Percentiles rank a stretch among this genome's conserved stretches.
Conservation (phyloP, 1,140 invertebrate species). For the Drosophila subpulchrella region DNA sequence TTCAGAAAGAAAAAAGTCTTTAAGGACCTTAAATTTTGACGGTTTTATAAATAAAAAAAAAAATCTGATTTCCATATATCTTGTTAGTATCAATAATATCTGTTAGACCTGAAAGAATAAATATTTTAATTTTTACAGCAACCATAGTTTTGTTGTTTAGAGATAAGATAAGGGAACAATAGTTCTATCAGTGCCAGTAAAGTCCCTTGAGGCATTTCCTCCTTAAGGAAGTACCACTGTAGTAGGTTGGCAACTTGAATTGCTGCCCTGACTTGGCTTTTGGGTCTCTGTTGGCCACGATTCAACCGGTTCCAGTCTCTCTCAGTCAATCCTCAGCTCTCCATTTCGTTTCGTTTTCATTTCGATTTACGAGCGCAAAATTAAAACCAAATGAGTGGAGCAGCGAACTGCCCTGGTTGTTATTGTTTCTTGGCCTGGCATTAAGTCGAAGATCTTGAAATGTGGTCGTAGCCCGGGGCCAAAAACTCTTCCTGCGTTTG, state of each 20-base stretch:
- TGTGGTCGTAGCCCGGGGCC: constrained; percentile 36
- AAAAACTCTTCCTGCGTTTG: constrained; percentile 53
- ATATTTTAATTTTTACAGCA: no score
- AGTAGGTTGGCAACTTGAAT: constrained; percentile 23
- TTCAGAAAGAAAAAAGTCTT: not conserved
- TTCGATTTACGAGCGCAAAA: constrained; percentile 81
- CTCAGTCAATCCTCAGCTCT: constrained; percentile 36
- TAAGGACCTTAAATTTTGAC: not conserved
- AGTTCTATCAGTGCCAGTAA: not conserved
- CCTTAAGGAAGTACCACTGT: constrained; percentile 5
- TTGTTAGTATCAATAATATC: no score
- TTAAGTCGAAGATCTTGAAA: constrained; percentile 61
- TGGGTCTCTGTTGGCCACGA: constrained; percentile 39
- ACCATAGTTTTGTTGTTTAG: not conserved
- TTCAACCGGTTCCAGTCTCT: constrained; percentile 40
- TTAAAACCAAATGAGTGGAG: constrained; percentile 71
- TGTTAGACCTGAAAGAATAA: no score
- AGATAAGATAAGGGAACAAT: not conserved
- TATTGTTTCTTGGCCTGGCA: constrained; percentile 42
- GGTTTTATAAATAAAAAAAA: no score
- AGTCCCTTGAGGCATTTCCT: not conserved
- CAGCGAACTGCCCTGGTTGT: constrained; percentile 61
- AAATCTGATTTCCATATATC: no score
- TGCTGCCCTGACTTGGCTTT: constrained; percentile 52
- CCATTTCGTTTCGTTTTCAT: constrained; percentile 80